These are phyloP conservation scores for Menidia beryllina DNA, from an alignment of 2,113 vertebrate genomes.

Conservation along the genomic window DNA sequence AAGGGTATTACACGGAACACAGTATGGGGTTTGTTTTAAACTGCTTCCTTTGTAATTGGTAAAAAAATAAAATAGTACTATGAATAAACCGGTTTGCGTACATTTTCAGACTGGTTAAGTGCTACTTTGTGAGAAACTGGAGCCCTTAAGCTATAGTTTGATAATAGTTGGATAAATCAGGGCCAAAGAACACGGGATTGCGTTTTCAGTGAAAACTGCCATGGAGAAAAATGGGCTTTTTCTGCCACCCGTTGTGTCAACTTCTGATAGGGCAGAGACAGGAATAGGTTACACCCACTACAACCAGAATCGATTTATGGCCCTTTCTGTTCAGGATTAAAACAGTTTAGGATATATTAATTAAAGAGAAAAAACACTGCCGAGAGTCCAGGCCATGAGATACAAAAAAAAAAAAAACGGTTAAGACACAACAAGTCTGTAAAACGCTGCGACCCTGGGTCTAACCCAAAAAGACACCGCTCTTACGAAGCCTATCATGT, in stretches of 20 bases:
- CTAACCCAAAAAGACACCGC: constrained; percentile 41
- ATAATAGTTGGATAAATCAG: constrained; percentile 30
- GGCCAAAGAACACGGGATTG: constrained; percentile 16
- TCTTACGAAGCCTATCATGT: constrained; percentile 55
- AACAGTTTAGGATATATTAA: background rate
- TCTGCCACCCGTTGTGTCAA: background rate
- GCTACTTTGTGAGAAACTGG: background rate
- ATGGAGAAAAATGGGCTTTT: background rate
- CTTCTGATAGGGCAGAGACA: constrained; percentile 40
- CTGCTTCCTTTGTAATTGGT: background rate
- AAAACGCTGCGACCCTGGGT: background rate
- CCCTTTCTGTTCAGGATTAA: background rate
- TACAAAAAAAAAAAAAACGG: no score
- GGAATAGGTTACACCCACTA: constrained; percentile 42
- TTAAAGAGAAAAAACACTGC: background rate
- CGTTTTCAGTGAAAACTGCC: constrained; percentile 24
- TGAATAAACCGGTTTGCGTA: background rate
- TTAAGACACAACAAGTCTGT: background rate
- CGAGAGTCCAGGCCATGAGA: accelerated
- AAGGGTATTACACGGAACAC: background rate
- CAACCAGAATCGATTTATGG: constrained; percentile 5
- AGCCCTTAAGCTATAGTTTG: background rate
- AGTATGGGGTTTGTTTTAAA: no score
- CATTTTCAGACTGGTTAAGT: background rate
- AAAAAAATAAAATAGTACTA: background rate